Evolutionary conservation across 2,113 vertebrate genomes (phyloP), one percentile per base, ranked within the genome.

Genomic region (Halichoeres trimaculatus): DNA sequence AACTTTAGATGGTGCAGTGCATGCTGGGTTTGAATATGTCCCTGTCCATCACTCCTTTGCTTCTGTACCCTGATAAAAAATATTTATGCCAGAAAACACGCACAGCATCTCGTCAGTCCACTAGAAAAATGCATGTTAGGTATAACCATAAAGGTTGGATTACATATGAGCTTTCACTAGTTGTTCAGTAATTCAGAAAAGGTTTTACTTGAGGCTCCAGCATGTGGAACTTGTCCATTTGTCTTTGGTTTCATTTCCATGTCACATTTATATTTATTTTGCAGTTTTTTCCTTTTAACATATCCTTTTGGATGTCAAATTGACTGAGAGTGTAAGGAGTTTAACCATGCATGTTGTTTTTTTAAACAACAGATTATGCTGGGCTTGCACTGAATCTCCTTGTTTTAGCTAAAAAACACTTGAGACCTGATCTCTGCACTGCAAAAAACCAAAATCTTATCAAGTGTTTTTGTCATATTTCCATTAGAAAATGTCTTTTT

Each of bases 41-140:
- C 16, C 36, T 34, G 68, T 36, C 19, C 26, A 35, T 12, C 60
- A 41, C 58, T 47, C 34, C 16, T 55, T 50, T 74, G 63, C 24
- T 78, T 56, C 20, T 82, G 40, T 74, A 58, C 19, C 24, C n/a
- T 9, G 55, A 23, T 74, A 24, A 45, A 54, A 74, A 70, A 17
- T 13, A 60, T 58, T 69, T 48, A 67, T 64, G 45, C 53, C 74
- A 78, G 66, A 78, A 75, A 80, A 74, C 48, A 66, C 83, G 80
- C 8, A 30, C 30, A 30, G 30, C 6, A 62, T 81, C 76, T 83
- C 73, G 73, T 89, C 83, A 83, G 50, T 74, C 40, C 36, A 75
- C 61, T 40, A 30, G 55, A 54, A 62, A n/a, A 54, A 51, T 45
- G 43, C 62, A 70, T 67, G 59, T 20, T 53, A 66, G 57, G 41